Base-by-base conservation (phyloP, 1,140 invertebrate genomes). In the Phymastichus coffea region DNA sequence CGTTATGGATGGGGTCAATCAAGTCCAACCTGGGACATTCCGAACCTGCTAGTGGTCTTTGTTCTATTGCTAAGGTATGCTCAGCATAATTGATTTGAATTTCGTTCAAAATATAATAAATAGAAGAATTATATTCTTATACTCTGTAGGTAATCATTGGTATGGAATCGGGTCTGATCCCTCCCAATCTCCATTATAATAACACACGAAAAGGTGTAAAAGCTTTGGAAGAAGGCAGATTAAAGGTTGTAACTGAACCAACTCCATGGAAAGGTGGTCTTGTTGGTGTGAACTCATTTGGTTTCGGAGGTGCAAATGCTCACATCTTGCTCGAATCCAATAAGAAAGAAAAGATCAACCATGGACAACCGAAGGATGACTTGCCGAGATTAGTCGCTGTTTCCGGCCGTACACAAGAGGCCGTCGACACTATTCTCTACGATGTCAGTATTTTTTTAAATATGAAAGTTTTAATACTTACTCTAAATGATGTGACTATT, bases 21-120 rank as follows among this genome's bases (percentile, higher is more conserved):
- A 98, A 98, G 73, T 94, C 94, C 0, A 97, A 97, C 76, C 83
- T 97, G 69, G 96, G 96, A 0, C 96, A 98, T 74, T 85, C 91
- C 1, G 96, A 98, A 77, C 88, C 93, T 7, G 89, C 90, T 2
- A 95, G 93, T 30, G 94, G 94, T 58, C 76, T 93, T 0, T 93
- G 90, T 73, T 90, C 91, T 1, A 67, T 97, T 33, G 86, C 88
- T 3, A 97, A 97, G 81, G 88, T 93, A 65, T 74, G 48, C n/a
- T 35, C 9, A 56, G 84, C 22, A 70, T 85, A 53, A 38, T 53
- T 4, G 52, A 48, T 25, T 14, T n/a, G 12, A 46, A 38, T 49
- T n/a, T 43, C 25, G 46, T 48, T n/a, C 33, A 49, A 37, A 6
- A 35, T 51, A 23, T 43, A 43, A 40, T 38, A n/a, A n/a, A n/a